Percentiles rank a stretch among this genome's conserved stretches.
These are phyloP conservation scores for Crypturellus undulatus DNA, from an alignment of 2,113 vertebrate species.

Conservation along the genomic window DNA sequence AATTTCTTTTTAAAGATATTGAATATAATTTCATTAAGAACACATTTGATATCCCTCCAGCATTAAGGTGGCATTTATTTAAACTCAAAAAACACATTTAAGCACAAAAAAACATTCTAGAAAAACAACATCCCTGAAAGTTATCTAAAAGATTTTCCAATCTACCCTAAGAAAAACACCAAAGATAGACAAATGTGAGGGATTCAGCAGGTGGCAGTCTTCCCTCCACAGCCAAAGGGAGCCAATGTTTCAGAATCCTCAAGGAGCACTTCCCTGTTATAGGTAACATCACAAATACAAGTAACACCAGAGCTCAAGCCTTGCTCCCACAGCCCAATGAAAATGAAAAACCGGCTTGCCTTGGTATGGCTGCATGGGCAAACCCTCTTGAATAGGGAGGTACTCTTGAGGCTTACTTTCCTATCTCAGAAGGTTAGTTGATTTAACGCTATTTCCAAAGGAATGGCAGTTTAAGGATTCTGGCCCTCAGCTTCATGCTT, in stretches of 20 bases:
- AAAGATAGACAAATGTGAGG: not conserved
- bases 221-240: not conserved
- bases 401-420: not conserved
- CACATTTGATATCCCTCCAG: not conserved
- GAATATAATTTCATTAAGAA: accelerated
- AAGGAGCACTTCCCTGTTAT: not conserved
- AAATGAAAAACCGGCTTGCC: not conserved
- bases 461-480: not conserved
- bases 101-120: not conserved
- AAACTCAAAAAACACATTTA: not conserved
- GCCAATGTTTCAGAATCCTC: not conserved
- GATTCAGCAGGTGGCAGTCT: conserved; percentile 68
- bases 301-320: not conserved
- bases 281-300: not conserved
- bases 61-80: not conserved
- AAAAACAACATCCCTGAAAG: not conserved
- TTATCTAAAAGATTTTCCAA: not conserved
- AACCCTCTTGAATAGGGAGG: not conserved
- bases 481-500: not conserved
- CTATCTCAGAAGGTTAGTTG: not conserved
- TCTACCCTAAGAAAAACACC: not conserved
- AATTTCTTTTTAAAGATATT: not conserved
- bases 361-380: not conserved
- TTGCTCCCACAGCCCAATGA: not conserved
- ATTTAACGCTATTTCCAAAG: not conserved